Conservation (phyloP, 2,888 invertebrate genomes). For the Pandemis corylana region DNA sequence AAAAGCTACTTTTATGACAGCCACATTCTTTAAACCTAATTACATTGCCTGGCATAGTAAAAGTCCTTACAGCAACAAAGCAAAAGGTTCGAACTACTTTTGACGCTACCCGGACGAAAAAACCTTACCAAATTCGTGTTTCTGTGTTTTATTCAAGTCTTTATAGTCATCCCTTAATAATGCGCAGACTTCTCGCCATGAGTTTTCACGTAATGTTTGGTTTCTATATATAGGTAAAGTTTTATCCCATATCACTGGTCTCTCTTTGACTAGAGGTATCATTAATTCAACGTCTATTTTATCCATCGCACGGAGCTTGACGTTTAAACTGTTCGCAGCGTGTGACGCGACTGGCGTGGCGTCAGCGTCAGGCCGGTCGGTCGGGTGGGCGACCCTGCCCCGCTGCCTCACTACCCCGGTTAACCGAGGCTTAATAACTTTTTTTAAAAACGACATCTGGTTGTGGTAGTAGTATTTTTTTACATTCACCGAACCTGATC, state of each 20-base stretch:
- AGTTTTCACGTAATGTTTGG: neutral
- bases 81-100: neutral
- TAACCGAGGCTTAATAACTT: neutral
- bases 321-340: neutral
- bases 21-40: too few relatives aligned
- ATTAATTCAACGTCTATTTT: neutral
- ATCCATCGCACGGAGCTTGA: neutral
- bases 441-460: too few relatives aligned
- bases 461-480: too few relatives aligned
- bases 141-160: slow-evolving; percentile 1
- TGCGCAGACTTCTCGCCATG: slow-evolving; percentile 4
- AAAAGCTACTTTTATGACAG: too few relatives aligned
- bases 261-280: neutral
- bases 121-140: neutral
- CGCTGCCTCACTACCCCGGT: neutral
- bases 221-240: neutral
- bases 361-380: too few relatives aligned
- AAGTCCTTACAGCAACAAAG: neutral
- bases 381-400: neutral
- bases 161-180: neutral
- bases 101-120: neutral
- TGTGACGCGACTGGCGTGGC: neutral
- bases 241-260: slow-evolving; percentile 2
- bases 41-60: too few relatives aligned
- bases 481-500: too few relatives aligned